These are phyloP conservation scores for Calcarius lapponicus DNA, from an alignment of 2,797 vertebrate species.

Conservation along the genomic window DNA sequence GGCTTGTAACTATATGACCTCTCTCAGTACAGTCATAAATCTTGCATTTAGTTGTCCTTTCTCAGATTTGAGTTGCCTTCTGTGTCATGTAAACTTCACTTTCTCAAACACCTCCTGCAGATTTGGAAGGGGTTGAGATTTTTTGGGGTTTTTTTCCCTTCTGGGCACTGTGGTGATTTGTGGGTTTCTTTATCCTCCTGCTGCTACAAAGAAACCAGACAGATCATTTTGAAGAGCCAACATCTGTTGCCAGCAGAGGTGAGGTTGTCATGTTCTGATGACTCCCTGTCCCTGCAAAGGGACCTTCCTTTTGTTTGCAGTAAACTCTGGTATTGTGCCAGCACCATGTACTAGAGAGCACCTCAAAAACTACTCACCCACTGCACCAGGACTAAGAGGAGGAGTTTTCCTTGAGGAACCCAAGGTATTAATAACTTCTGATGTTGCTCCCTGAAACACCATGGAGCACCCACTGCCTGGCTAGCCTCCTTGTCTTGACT, in stretches of 20 bases:
- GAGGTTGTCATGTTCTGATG: background rate
- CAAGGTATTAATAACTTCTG: background rate
- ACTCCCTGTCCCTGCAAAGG: background rate
- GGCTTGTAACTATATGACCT: background rate
- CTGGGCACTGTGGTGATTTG: background rate
- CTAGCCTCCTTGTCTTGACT: background rate
- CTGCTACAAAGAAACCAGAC: background rate
- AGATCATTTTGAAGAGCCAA: background rate
- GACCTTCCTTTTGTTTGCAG: background rate
- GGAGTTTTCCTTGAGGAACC: background rate
- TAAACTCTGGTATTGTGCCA: background rate
- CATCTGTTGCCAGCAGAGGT: background rate
- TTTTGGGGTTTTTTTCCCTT: background rate
- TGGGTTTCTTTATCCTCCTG: background rate
- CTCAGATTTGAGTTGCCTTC: background rate
- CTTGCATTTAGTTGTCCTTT: conserved; percentile 17
- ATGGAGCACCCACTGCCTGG: fast-evolving
- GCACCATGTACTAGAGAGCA: background rate
- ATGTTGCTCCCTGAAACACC: background rate
- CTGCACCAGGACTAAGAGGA: background rate
- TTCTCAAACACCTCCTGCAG: background rate
- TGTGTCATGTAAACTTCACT: background rate
- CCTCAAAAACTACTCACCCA: background rate
- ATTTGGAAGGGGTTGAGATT: background rate
- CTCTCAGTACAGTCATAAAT: background rate